phyloP scores from a whole-genome alignment of 1,140 invertebrate species.

The Lordiphosa collinella region DNA sequence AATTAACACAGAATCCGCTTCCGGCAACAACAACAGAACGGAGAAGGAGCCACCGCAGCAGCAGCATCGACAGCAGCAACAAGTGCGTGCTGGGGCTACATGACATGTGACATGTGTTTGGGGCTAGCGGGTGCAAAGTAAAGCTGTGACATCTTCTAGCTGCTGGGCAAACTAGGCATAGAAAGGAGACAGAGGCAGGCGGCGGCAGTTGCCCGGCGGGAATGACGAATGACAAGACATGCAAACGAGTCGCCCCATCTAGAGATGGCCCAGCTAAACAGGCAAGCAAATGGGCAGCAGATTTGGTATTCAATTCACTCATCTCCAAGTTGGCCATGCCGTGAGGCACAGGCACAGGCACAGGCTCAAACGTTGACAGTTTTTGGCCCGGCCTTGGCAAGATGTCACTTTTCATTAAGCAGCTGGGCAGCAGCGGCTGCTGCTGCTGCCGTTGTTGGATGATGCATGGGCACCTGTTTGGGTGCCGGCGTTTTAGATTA shows the following conservation, averaged over 20 bases:
- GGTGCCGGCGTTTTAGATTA: slow-evolving; percentile 75
- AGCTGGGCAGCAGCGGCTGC: slow-evolving; percentile 25
- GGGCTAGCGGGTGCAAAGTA: slow-evolving; percentile 55
- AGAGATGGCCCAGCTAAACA: neutral
- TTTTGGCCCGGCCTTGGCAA: slow-evolving; percentile 69
- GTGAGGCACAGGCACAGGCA: too few relatives aligned
- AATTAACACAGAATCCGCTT: slow-evolving; percentile 74
- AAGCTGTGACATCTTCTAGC: slow-evolving; percentile 67
- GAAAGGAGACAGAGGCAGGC: too few relatives aligned
- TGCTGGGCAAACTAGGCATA: slow-evolving; percentile 61
- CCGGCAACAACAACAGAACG: slow-evolving; percentile 42
- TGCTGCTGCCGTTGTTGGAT: slow-evolving; percentile 36
- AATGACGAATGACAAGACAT: slow-evolving; percentile 75
- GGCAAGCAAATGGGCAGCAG: neutral
- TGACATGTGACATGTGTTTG: slow-evolving; percentile 70
- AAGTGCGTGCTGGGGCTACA: slow-evolving; percentile 53
- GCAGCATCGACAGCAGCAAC: slow-evolving; percentile 19
- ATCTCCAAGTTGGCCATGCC: too few relatives aligned
- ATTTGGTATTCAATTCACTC: neutral
- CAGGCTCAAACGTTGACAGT: slow-evolving; percentile 63
- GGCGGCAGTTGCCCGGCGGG: slow-evolving; percentile 10
- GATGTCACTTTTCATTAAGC: slow-evolving; percentile 79
- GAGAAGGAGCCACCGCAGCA: slow-evolving; percentile 1
- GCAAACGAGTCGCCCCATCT: slow-evolving; percentile 41
- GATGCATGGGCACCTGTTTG: slow-evolving; percentile 74